A percentile compares a stretch with the other conserved stretches of the same genome.
Evolutionary conservation across 2,797 vertebrate genomes (phyloP).

Genomic region (Melanotaenia pygmaea): DNA sequence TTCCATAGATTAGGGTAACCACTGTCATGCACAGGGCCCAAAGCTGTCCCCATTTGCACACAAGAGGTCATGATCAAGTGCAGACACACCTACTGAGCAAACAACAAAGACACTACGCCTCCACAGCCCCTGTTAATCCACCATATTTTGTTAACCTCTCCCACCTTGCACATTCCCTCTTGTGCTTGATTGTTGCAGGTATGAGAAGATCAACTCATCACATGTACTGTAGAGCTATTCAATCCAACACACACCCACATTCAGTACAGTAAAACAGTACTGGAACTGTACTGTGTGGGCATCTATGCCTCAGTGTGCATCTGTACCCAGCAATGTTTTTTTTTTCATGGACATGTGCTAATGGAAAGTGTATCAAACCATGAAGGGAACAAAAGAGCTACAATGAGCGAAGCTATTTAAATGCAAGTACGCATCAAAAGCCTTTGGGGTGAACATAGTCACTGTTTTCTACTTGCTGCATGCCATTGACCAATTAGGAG

Average conservation of each 20-base stretch:
- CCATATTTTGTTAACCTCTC: slow-evolving; percentile 5
- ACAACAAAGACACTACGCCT: slow-evolving; percentile 18
- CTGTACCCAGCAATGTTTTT: slow-evolving; percentile 10
- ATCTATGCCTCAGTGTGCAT: slow-evolving; percentile 29
- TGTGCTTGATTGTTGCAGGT: slow-evolving; percentile 40
- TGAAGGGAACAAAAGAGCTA: slow-evolving; percentile 52
- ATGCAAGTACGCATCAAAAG: slow-evolving; percentile 49
- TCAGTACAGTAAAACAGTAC: slow-evolving; percentile 12
- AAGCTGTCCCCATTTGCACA: slow-evolving; percentile 16
- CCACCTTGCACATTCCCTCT: not conserved
- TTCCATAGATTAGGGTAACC: slow-evolving; percentile 56
- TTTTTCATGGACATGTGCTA: slow-evolving; percentile 34
- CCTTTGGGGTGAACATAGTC: slow-evolving; percentile 32
- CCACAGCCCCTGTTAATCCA: slow-evolving; percentile 1
- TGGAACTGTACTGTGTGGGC: slow-evolving; percentile 49
- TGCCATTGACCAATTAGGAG: slow-evolving; percentile 49
- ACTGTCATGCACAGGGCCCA: not conserved
- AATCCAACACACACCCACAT: slow-evolving; percentile 34
- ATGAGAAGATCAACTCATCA: slow-evolving; percentile 22
- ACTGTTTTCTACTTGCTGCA: slow-evolving; percentile 48
- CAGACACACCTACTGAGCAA: slow-evolving; percentile 29
- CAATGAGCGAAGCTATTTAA: slow-evolving; percentile 55
- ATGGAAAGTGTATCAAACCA: slow-evolving; percentile 54
- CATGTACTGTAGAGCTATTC: slow-evolving; percentile 7
- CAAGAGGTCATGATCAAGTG: slow-evolving; percentile 37